Evolutionary conservation across 2,113 vertebrate genomes (phyloP), one percentile per base, ranked within the genome.

Genomic region (Dasypus novemcinctus): DNA sequence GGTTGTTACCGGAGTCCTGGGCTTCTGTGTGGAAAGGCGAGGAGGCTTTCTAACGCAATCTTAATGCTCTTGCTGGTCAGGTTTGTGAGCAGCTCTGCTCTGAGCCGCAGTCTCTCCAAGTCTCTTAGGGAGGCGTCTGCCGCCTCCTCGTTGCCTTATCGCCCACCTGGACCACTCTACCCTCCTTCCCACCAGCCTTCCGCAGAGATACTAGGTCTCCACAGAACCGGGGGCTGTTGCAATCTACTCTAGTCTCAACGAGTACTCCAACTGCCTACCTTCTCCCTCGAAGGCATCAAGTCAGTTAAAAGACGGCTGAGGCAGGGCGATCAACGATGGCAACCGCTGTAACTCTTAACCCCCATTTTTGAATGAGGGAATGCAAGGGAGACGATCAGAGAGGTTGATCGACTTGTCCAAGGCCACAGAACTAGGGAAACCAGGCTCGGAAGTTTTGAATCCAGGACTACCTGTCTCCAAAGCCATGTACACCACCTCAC

Each of bases 1-100:
- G 20, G n/a, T 63, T 1, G 2, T 69, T 2, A 0, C 14, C n/a
- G 14, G 4, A 14, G 54, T 0, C 0, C 8, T 3, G 38, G 38
- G 9, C 13, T 76, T 68, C 57, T 12, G 33, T 6, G 20, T 43
- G 41, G 8, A 1, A 33, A 38, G 33, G 7, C 7, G 33, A 52
- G 33, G 63, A 54, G 36, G 1, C 0, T 17, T 3, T 2, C 25
- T 41, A 20, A 78, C 23, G 17, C 66, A 18, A 4, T 5, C 25
- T 81, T 59, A 54, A 14, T 54, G 13, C 36, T 68, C 36, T 18
- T 9, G 18, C 54, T 57, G 54, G 20, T 46, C 52, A 61, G 25
- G 33, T 38, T 38, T 52, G 12, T 23, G 36, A 90, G 72, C 15
- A 61, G 59, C 25, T 66, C 36, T 52, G 38, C 52, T 59, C 43